Percentiles rank a stretch among this genome's conserved stretches.
Evolutionary conservation across 2,113 vertebrate species (phyloP).

Genomic region (Eulemur macaco): DNA sequence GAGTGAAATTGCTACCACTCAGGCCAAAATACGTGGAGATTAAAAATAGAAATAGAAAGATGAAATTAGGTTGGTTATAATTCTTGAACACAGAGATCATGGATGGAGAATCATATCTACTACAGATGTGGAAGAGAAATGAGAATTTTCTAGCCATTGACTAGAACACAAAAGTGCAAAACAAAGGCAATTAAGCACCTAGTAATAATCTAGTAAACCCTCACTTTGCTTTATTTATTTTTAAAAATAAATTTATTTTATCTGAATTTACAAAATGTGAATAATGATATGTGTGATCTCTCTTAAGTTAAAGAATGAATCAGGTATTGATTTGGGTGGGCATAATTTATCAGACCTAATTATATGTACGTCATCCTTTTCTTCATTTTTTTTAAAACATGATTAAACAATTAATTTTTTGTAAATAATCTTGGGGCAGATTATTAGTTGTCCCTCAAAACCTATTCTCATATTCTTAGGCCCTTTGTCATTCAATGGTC

Average conservation of each 20-base stretch:
- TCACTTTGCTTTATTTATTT: background rate
- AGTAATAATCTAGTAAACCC: background rate
- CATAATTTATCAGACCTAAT: background rate
- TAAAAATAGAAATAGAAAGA: slow-evolving; percentile 41
- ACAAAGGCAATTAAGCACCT: background rate
- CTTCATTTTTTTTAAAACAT: background rate
- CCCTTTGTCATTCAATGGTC: background rate
- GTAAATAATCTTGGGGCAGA: background rate
- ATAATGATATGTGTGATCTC: background rate
- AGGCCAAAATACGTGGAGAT: background rate
- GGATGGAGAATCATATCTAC: background rate
- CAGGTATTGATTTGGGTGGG: background rate
- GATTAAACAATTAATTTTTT: background rate
- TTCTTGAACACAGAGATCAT: background rate
- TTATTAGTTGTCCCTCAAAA: background rate
- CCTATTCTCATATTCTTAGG: background rate
- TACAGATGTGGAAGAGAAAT: background rate
- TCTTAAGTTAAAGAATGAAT: background rate
- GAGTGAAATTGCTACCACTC: background rate
- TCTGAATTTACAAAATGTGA: background rate
- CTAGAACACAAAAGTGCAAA: slow-evolving; percentile 19
- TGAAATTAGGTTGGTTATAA: background rate
- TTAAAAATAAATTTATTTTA: background rate
- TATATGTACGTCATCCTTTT: background rate
- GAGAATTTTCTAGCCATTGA: background rate